phyloP scores from a whole-genome alignment of 2,113 vertebrate genomes.

The Stegostoma tigrinum region DNA sequence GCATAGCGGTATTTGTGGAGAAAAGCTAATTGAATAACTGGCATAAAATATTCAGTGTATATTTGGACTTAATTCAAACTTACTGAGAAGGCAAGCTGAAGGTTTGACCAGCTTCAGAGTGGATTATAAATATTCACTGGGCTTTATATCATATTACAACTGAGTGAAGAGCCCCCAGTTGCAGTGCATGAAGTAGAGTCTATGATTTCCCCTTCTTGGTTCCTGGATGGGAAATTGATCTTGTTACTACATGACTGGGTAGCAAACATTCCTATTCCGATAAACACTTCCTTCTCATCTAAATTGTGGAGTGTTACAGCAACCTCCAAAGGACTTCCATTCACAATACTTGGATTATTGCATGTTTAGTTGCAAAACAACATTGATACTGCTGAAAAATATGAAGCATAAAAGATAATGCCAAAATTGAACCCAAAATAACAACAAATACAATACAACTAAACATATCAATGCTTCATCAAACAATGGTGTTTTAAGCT shows the following conservation, averaged over 20 bases:
- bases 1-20: background rate
- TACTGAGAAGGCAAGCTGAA: background rate
- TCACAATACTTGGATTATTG: background rate
- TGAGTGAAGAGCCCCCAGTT: background rate
- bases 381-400: background rate
- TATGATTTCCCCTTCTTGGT: background rate
- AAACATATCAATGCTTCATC: background rate
- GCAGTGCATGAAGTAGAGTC: background rate
- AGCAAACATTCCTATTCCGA: background rate
- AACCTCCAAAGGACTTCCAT: background rate
- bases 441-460: background rate
- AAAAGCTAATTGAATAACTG: background rate
- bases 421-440: background rate
- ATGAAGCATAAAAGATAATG: background rate
- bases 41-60: background rate
- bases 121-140: background rate
- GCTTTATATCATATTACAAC: background rate
- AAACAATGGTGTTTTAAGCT: background rate
- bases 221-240: background rate
- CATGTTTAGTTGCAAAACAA: background rate
- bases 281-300: background rate
- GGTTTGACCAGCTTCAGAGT: background rate
- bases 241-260: background rate
- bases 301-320: background rate
- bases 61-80: background rate